Evolutionary conservation across 2,113 vertebrate species (phyloP).

Genomic region (Sceloporus tristichus): DNA sequence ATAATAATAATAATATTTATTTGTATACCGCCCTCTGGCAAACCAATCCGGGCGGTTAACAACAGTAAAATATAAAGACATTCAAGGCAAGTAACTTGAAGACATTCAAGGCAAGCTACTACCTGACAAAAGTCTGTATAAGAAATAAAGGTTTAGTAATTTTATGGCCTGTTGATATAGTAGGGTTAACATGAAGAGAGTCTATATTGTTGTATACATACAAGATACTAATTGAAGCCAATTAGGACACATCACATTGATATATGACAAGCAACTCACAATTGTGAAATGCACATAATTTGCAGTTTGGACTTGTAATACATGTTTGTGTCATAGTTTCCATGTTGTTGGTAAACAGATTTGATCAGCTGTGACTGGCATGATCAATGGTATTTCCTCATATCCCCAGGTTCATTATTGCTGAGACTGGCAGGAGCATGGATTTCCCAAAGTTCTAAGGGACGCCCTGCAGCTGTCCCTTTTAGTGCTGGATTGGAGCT

Average conservation of each 20-base stretch:
- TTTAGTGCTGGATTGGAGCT: too few species aligned
- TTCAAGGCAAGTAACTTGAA: too few species aligned
- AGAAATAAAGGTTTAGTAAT: background rate
- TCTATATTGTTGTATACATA: background rate
- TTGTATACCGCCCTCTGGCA: too few species aligned
- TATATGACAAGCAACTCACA: background rate
- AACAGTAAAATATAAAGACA: too few species aligned
- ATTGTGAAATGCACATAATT: background rate
- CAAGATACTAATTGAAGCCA: background rate
- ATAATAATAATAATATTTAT: too few species aligned
- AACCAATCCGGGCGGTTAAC: too few species aligned
- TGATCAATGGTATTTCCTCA: background rate
- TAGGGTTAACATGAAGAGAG: background rate
- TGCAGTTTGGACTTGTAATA: background rate
- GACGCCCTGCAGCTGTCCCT: too few species aligned
- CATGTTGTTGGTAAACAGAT: background rate
- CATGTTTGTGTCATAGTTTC: background rate
- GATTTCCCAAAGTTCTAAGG: background rate
- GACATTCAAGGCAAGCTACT: background rate
- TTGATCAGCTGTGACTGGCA: background rate
- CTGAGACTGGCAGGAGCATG: background rate
- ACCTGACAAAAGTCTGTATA: constrained; percentile 2
- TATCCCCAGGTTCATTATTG: background rate
- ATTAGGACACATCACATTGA: constrained; percentile 5
- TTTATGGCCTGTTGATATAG: background rate